Conservation (phyloP, 2,797 vertebrate species). For the Catostomus latipinnis region DNA sequence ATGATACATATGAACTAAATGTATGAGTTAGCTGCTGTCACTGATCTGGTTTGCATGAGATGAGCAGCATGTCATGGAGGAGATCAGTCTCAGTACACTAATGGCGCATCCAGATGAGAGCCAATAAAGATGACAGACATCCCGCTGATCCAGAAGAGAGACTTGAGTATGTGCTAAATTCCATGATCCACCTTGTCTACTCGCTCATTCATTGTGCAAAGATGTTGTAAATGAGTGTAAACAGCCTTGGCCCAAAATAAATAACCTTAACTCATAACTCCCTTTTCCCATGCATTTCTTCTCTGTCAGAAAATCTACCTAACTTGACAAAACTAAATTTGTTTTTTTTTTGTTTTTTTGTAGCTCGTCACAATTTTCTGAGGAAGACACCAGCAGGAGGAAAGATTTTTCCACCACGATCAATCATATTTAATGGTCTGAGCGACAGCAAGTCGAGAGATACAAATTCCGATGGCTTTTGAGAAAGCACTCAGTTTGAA, state of each 20-base stretch:
- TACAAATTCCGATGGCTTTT: slow-evolving; percentile 77
- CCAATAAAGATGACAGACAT: slow-evolving; percentile 49
- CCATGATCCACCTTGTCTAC: slow-evolving; percentile 46
- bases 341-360: slow-evolving; percentile 63
- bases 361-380: slow-evolving; percentile 69
- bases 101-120: slow-evolving; percentile 54
- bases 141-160: slow-evolving; percentile 37
- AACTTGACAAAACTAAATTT: slow-evolving; percentile 67
- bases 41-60: slow-evolving; percentile 42
- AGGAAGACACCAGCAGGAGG: slow-evolving; percentile 79
- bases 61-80: slow-evolving; percentile 32
- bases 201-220: slow-evolving; percentile 45
- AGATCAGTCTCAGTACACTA: slow-evolving; percentile 46
- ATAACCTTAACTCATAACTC: slow-evolving; percentile 7
- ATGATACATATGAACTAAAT: slow-evolving; percentile 39
- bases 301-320: slow-evolving; percentile 25
- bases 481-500: slow-evolving; percentile 39
- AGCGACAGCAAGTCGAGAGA: slow-evolving; percentile 78
- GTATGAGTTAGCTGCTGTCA: slow-evolving; percentile 39
- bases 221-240: slow-evolving; percentile 44
- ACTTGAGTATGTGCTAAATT: slow-evolving; percentile 33
- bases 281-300: neutral
- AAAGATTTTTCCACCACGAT: slow-evolving; percentile 74
- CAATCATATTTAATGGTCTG: slow-evolving; percentile 85
- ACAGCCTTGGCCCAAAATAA: slow-evolving; percentile 44